phyloP scores from a whole-genome alignment of 2,113 vertebrate genomes.

The Corynorhinus townsendii region DNA sequence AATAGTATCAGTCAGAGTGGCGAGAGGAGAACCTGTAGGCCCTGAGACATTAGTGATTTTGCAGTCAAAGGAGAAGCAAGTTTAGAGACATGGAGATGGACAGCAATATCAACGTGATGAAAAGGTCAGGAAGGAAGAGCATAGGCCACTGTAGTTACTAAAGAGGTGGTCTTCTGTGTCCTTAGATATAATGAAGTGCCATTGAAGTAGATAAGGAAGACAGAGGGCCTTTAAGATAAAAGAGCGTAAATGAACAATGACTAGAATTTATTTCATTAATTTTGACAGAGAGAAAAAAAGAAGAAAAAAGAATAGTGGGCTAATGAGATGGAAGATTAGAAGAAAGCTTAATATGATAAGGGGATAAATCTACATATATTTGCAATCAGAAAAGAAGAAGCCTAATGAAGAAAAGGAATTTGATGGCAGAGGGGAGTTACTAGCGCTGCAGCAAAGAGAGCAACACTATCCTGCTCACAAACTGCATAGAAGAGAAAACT shows the following conservation, averaged over 20 bases:
- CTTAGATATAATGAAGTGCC: not conserved
- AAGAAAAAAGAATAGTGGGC: not conserved
- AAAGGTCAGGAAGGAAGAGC: not conserved
- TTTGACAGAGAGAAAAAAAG: not conserved
- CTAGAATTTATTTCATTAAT: not conserved
- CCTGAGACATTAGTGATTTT: not conserved
- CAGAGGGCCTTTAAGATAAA: not conserved
- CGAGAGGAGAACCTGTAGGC: not conserved
- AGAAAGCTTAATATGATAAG: not conserved
- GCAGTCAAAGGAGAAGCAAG: not conserved
- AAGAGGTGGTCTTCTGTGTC: not conserved
- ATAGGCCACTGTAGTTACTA: not conserved
- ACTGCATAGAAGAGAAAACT: not conserved
- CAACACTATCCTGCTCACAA: not conserved
- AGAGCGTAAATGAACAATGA: not conserved
- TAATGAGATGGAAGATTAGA: not conserved
- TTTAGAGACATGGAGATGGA: not conserved
- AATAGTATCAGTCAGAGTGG: not conserved
- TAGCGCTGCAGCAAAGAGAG: not conserved
- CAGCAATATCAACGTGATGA: not conserved
- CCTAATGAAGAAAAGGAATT: not conserved
- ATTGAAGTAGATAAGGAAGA: not conserved
- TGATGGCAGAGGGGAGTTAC: not conserved
- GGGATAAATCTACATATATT: not conserved
- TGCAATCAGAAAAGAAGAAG: not conserved